Percentiles rank a stretch among this genome's conserved stretches.
Evolutionary conservation across 1,140 invertebrate species (phyloP).

Genomic region (Temnothorax longispinosus): DNA sequence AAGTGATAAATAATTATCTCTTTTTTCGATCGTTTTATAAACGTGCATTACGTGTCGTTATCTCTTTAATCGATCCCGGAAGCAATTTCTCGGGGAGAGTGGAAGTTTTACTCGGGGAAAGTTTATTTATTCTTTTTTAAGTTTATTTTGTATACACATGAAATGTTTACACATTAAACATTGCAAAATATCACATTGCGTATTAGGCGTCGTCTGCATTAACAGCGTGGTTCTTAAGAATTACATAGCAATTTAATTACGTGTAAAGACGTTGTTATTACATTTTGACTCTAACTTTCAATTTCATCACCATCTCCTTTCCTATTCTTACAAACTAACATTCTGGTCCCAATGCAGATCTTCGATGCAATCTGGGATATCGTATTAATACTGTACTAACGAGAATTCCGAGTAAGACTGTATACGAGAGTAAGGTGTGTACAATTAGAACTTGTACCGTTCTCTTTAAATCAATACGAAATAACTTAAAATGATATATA

Average conservation of each 20-base stretch:
- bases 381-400: constrained; percentile 47
- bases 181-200: constrained; percentile 71
- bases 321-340: constrained; percentile 41
- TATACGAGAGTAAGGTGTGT: background rate
- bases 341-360: constrained; percentile 49
- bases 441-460: background rate
- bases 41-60: background rate
- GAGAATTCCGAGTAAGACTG: constrained; percentile 25
- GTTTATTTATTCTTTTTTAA: constrained; percentile 14
- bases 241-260: constrained; percentile 32
- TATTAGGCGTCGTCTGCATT: constrained; percentile 63
- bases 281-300: constrained; percentile 30
- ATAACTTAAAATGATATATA: constrained; percentile 13
- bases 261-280: constrained; percentile 20
- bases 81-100: background rate
- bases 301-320: constrained; percentile 6
- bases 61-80: background rate
- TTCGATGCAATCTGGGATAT: constrained; percentile 33
- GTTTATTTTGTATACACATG: constrained; percentile 45
- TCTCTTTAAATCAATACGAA: background rate
- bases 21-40: background rate
- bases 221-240: constrained; percentile 27
- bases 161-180: constrained; percentile 53
- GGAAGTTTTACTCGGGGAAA: constrained; percentile 1
- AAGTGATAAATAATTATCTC: constrained; percentile 2